phyloP scores from a whole-genome alignment of 2,888 invertebrate genomes.

The Thysanoteuthis rhombus region DNA sequence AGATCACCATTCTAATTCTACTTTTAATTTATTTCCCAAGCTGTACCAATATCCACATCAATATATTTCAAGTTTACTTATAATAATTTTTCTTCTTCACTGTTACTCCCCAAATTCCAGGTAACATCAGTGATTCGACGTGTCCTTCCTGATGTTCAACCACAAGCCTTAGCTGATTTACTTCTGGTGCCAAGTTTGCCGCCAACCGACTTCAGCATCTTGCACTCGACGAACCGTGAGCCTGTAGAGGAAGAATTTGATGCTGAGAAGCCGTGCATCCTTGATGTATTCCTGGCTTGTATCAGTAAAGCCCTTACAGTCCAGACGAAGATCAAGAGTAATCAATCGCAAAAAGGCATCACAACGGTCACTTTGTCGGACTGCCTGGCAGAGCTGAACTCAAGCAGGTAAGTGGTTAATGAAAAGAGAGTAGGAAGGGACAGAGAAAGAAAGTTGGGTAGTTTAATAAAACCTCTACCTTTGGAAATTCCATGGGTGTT shows the following conservation, averaged over 20 bases:
- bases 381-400: slow-evolving; percentile 43
- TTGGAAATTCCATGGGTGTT: too few species aligned
- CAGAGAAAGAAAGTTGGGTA: too few species aligned
- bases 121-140: slow-evolving; percentile 86
- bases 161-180: slow-evolving; percentile 82
- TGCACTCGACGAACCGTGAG: slow-evolving; percentile 69
- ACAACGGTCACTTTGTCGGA: slow-evolving; percentile 74
- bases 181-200: slow-evolving; percentile 79
- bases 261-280: slow-evolving; percentile 75
- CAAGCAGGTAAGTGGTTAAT: slow-evolving; percentile 24
- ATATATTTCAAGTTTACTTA: too few species aligned
- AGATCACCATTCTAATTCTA: too few species aligned
- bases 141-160: slow-evolving; percentile 89
- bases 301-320: slow-evolving; percentile 90
- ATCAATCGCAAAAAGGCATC: slow-evolving; percentile 66
- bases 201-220: slow-evolving; percentile 81
- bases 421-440: too few species aligned
- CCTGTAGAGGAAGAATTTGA: slow-evolving; percentile 56
- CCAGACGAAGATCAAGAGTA: slow-evolving; percentile 84
- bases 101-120: slow-evolving; percentile 67
- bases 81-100: neutral
- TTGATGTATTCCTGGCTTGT: slow-evolving; percentile 89
- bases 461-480: too few species aligned
- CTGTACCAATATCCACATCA: too few species aligned
- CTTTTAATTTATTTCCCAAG: too few species aligned